Evolutionary conservation across 2,113 vertebrate species (phyloP), one percentile per base, ranked within the genome.

Genomic region (Ranitomeya imitator): DNA sequence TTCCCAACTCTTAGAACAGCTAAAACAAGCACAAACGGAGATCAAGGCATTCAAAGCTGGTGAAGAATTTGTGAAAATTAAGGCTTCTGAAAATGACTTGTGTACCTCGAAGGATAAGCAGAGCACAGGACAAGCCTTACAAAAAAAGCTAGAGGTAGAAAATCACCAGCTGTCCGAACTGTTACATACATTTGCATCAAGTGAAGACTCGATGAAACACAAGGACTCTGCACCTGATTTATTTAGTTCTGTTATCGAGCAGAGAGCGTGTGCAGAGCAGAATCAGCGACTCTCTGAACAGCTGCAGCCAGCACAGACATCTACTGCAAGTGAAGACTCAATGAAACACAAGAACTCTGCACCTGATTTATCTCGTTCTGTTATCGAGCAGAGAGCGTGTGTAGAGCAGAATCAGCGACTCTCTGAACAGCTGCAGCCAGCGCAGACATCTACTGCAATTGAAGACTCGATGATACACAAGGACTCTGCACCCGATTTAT

Each of bases 201-300:
- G 37, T 45, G 37, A 45, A 45, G 37, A 45, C 37, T 45, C 37
- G 5, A 45, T 45, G 37, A 45, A 45, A 45, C 37, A 45, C 37
- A 45, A 45, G 37, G 37, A 45, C 37, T 45, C 37, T 45, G 37
- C 37, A 5, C 37, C 37, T 45, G 37, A 45, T 45, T 4, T 45
- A 45, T 45, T 3, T 45, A 45, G 37, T 45, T 45, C 37, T 45
- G 37, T 45, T 45, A 45, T 45, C 3, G 61, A 61, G 59, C 59
- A 18, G 12, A 61, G 59, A 16, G 16, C 4, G 15, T 61, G 13
- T 3, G 15, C 13, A 15, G 59, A 61, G 16, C 59, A 61, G 16
- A 15, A 14, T 13, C 16, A 93, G 91, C 85, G 92, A 37, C 91
- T 94, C 14, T 93, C 92, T 55, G 94, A 95, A 80, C 93, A 94